These are phyloP conservation scores for Trissolcus basalis DNA, from an alignment of 1,140 invertebrate genomes.

Conservation along the genomic window DNA sequence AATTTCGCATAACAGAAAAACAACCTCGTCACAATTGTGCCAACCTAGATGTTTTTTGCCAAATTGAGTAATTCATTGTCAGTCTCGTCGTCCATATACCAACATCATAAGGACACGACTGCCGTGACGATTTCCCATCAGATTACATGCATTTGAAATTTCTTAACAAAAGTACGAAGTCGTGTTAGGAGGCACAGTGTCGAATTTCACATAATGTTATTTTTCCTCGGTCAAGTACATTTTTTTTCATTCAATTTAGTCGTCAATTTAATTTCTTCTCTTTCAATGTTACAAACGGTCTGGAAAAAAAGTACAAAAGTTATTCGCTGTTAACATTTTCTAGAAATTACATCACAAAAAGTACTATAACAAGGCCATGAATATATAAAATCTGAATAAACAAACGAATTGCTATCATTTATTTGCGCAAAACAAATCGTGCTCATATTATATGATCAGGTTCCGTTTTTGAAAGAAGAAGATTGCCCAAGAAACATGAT, in stretches of 20 bases:
- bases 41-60: constrained; percentile 35
- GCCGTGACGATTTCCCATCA: constrained; percentile 29
- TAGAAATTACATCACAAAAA: too few species aligned
- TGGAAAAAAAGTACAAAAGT: too few species aligned
- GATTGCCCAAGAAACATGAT: constrained; percentile 13
- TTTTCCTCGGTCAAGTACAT: too few species aligned
- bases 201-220: too few species aligned
- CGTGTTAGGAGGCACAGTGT: too few species aligned
- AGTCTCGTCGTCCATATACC: constrained; percentile 32
- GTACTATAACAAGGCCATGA: too few species aligned
- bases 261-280: too few species aligned
- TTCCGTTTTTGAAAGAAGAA: constrained; percentile 25
- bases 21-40: constrained; percentile 13
- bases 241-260: too few species aligned
- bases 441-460: constrained; percentile 20
- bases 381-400: constrained; percentile 1
- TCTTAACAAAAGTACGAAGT: not conserved
- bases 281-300: too few species aligned
- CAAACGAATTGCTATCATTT: constrained; percentile 21
- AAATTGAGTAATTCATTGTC: constrained; percentile 47
- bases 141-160: constrained; percentile 28
- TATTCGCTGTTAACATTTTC: too few species aligned
- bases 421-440: constrained; percentile 7
- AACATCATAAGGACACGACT: constrained; percentile 21
- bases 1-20: not conserved